phyloP scores from a whole-genome alignment of 1,140 invertebrate genomes.

The Bombus confusus region DNA sequence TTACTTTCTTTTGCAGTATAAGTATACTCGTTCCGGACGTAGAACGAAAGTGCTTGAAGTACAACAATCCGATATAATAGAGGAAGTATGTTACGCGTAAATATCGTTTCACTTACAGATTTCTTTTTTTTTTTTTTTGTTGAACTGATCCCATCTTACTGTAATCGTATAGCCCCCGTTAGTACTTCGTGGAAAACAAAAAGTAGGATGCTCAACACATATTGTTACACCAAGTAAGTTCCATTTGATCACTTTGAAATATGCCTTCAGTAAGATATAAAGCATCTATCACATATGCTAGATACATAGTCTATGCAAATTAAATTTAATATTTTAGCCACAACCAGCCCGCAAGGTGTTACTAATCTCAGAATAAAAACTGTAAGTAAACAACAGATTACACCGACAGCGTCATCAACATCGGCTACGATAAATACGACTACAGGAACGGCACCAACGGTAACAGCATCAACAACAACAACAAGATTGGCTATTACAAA shows the following conservation, averaged over 20 bases:
- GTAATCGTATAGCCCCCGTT: conserved; percentile 32
- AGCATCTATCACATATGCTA: not conserved
- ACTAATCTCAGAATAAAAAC: conserved; percentile 76
- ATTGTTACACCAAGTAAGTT: conserved; percentile 69
- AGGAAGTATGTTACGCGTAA: conserved; percentile 70
- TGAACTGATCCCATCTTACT: conserved; percentile 8
- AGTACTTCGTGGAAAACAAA: conserved; percentile 48
- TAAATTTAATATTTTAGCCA: conserved; percentile 54
- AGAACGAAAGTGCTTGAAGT: conserved; percentile 68
- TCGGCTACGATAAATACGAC: not conserved
- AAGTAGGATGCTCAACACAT: conserved; percentile 59
- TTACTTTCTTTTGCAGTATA: conserved; percentile 62
- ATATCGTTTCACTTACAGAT: conserved; percentile 28
- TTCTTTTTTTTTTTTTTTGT: not conserved
- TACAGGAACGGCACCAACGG: not conserved
- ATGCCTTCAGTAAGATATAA: not conserved
- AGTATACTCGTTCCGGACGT: conserved; percentile 64
- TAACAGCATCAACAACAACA: not conserved
- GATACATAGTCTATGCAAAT: not conserved
- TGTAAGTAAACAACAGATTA: conserved; percentile 58
- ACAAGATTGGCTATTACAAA: conserved; percentile 64
- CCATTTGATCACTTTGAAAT: not conserved
- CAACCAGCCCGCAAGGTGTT: conserved; percentile 66
- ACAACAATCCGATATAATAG: conserved; percentile 75
- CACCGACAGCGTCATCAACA: conserved; percentile 46